Percentiles rank a stretch among this genome's conserved stretches.
Evolutionary conservation across 1,140 invertebrate genomes (phyloP).

Genomic region (Schlechtendalia chinensis): DNA sequence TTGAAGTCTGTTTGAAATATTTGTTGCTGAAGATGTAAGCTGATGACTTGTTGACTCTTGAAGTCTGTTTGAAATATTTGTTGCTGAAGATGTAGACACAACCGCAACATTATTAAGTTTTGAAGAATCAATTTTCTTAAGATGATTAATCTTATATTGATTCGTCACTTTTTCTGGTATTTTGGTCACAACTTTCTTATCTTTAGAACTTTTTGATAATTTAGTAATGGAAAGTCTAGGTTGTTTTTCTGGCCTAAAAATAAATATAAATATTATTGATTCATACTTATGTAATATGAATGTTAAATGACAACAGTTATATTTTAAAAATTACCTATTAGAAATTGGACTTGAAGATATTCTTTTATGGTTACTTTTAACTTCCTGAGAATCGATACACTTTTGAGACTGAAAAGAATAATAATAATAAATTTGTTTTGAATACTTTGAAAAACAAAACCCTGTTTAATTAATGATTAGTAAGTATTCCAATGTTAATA

Average conservation of each 20-base stretch:
- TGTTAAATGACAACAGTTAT: not conserved
- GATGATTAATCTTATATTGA: not conserved
- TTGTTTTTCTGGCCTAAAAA: constrained; percentile 4
- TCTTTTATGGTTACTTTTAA: constrained; percentile 15
- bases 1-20: not conserved
- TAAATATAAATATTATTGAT: not conserved
- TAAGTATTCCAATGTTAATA: not conserved
- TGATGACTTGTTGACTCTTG: not conserved
- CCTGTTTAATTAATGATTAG: no score
- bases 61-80: not conserved
- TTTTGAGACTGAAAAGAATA: not conserved
- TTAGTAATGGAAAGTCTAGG: not conserved
- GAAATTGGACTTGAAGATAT: not conserved
- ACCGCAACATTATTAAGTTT: not conserved
- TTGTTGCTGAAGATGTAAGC: not conserved
- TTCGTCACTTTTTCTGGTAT: not conserved
- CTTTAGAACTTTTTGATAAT: not conserved
- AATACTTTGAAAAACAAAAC: no score
- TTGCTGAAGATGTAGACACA: not conserved
- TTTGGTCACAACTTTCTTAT: not conserved
- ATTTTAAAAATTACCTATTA: constrained; percentile 20
- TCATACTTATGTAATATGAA: not conserved
- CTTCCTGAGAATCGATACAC: not conserved
- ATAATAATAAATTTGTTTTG: not conserved
- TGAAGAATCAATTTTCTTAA: not conserved